phyloP scores from a whole-genome alignment of 1,140 invertebrate species.

The Medauroidea extradentata region DNA sequence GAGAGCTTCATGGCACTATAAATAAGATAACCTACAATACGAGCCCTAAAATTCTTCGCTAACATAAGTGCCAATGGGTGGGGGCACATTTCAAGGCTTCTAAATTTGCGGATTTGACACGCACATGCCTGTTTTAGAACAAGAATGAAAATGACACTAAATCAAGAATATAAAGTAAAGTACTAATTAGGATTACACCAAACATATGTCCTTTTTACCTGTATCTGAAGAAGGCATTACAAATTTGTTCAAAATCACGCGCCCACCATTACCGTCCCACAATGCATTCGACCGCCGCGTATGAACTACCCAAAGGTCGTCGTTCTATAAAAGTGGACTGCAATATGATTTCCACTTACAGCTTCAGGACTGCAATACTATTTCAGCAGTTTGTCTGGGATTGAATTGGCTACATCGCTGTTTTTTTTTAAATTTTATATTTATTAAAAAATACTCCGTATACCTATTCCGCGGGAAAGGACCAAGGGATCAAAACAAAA shows the following conservation, averaged over 20 bases:
- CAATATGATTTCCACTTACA: no score
- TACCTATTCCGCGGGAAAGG: no score
- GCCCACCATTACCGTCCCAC: constrained; percentile 63
- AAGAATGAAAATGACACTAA: no score
- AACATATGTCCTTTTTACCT: constrained; percentile 30
- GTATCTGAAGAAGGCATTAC: constrained; percentile 44
- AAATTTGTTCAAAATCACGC: constrained; percentile 65
- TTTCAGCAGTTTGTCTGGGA: background rate
- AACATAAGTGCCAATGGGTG: constrained; percentile 9
- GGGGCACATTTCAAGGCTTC: constrained; percentile 7
- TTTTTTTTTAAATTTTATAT: no score
- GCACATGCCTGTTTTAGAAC: no score
- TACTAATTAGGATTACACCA: no score
- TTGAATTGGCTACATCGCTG: background rate
- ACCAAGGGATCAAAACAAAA: no score
- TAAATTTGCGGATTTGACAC: background rate
- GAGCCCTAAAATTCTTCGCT: constrained; percentile 9
- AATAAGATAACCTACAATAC: constrained; percentile 10
- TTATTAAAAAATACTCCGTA: no score
- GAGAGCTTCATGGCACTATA: no score
- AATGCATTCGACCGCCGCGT: constrained; percentile 36
- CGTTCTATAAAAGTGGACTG: constrained; percentile 7
- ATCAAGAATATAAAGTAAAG: no score
- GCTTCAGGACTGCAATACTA: background rate
- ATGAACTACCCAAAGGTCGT: constrained; percentile 11